Conservation (phyloP, 1,140 invertebrate genomes). For the Chironomus striatipennis region DNA sequence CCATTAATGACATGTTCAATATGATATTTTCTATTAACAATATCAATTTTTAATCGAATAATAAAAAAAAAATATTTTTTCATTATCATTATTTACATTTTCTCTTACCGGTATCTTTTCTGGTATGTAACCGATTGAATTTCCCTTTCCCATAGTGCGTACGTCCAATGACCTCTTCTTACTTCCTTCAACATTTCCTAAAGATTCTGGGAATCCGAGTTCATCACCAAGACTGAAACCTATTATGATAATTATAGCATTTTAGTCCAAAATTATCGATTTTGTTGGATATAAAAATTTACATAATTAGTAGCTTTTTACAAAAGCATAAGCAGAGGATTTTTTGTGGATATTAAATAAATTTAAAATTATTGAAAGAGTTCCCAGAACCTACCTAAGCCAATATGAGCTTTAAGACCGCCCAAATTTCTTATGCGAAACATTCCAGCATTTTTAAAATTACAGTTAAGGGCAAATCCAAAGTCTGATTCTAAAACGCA, state of each 20-base stretch:
- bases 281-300: too few relatives aligned
- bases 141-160: constrained; percentile 35
- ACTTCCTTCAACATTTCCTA: constrained; percentile 46
- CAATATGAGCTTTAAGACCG: constrained; percentile 77
- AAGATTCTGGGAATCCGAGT: constrained; percentile 60
- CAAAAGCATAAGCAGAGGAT: too few relatives aligned
- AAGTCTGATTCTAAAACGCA: constrained; percentile 82
- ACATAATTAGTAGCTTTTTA: too few relatives aligned
- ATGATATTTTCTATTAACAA: not conserved
- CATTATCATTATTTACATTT: not conserved
- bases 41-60: not conserved
- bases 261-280: not conserved
- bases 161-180: constrained; percentile 44
- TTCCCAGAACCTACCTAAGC: constrained; percentile 57
- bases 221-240: constrained; percentile 68
- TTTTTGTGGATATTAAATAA: too few relatives aligned
- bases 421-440: constrained; percentile 82
- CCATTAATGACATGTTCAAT: not conserved
- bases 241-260: constrained; percentile 32
- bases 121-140: constrained; percentile 25
- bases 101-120: constrained; percentile 17
- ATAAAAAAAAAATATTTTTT: not conserved
- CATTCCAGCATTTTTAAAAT: constrained; percentile 80
- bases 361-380: constrained; percentile 21
- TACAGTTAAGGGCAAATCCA: constrained; percentile 78